Evolutionary conservation across 2,797 vertebrate genomes (phyloP), one percentile per base, ranked within the genome.

Genomic region (Bucorvus abyssinicus): DNA sequence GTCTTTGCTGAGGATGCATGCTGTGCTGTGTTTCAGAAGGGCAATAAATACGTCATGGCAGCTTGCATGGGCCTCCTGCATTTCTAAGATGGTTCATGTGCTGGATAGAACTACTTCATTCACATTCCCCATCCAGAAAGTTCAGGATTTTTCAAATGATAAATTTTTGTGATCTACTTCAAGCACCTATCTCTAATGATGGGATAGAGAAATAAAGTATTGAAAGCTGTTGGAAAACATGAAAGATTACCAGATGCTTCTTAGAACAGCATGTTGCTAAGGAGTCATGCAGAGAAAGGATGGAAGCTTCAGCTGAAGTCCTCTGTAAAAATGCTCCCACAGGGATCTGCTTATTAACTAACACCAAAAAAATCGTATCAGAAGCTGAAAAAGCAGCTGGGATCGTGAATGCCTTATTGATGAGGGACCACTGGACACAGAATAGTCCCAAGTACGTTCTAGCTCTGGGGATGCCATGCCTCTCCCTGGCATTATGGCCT

Each of bases 201-300:
- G 55, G 55, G 30, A 29, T 60, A 81, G 57, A 83, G 36, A 47
- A 87, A 92, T 86, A 59, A 83, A 92, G 77, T 70, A 80, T 5
- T 77, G 78, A 94, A 89, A 89, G 85, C 89, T 82, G 74, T 60
- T 86, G 70, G 57, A 86, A 95, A 69, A 88, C 0, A 0, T 44
- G 47, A 84, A 81, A 69, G 63, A 89, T 96, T 83, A 73, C 65
- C 89, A 94, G 89, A 92, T 93, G 76, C 89, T 90, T 88, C 73
- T 81, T 87, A 73, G 91, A 92, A 87, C 89, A 93, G 89, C 26
- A 5, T 76, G 89, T 83, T 80, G 59, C 83, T 95, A 87, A 88
- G 59, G 36, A 92, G 70, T 76, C 74, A 88, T 0, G 1, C 85
- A 70, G 91, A 89, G 81, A 82, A 14, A 76, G 56, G 57, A 84